These are phyloP conservation scores for Drosophila robusta DNA, from an alignment of 2,888 invertebrate species.

Conservation along the genomic window DNA sequence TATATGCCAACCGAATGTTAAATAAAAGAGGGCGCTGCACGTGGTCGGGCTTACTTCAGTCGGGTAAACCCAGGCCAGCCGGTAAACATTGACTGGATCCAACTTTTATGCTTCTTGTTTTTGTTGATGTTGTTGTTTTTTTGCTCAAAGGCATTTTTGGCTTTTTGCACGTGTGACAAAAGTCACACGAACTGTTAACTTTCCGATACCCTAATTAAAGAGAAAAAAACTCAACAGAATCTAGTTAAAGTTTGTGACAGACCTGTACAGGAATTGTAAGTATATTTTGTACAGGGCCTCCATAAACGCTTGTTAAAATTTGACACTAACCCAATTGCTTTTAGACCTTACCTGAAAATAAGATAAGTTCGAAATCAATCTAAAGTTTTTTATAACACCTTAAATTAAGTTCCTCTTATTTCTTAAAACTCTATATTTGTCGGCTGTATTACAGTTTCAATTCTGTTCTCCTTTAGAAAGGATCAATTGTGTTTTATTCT, in stretches of 20 bases:
- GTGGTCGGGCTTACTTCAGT: conserved; percentile 1
- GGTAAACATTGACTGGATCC: conserved; percentile 36
- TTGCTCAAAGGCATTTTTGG: conserved; percentile 22
- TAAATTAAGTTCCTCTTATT: no score
- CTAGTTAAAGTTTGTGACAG: background rate
- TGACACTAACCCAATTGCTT: background rate
- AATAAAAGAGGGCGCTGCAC: conserved; percentile 15
- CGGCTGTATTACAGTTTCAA: no score
- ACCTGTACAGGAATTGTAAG: background rate
- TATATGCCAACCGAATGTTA: conserved; percentile 27
- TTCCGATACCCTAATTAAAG: conserved; percentile 27
- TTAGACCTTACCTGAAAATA: background rate
- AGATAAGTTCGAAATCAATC: background rate
- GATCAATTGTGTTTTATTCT: no score
- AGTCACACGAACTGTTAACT: conserved; percentile 24
- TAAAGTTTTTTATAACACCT: no score
- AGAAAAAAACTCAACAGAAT: background rate
- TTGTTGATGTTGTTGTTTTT: conserved; percentile 20
- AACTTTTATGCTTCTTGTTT: conserved; percentile 22
- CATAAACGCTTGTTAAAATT: background rate
- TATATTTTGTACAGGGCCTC: no score
- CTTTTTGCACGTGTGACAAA: conserved; percentile 30
- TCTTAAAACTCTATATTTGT: no score
- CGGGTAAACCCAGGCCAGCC: conserved; percentile 16
- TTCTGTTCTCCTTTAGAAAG: no score